Evolutionary conservation across 2,797 vertebrate species (phyloP).

Genomic region (Pangasius larnaudii): DNA sequence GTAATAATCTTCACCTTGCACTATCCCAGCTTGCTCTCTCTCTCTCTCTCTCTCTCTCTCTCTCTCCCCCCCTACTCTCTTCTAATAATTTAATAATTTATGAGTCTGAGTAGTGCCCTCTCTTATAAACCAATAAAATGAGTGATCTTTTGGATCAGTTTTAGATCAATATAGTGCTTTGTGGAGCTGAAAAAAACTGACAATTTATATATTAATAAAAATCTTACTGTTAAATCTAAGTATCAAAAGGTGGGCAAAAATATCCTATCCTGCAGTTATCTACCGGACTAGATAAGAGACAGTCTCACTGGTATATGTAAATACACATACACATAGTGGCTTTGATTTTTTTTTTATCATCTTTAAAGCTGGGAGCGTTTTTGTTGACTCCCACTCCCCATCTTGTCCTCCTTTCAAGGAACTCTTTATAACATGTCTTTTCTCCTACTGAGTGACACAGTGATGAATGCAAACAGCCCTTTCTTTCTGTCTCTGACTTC

Average conservation of each 20-base stretch:
- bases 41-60: not conserved
- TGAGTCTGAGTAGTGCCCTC: not conserved
- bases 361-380: slow-evolving; percentile 20
- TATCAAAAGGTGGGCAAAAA: not conserved
- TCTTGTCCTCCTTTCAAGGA: slow-evolving; percentile 47
- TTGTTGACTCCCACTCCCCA: slow-evolving; percentile 34
- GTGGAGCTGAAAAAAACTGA: not conserved
- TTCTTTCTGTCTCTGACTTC: slow-evolving; percentile 39
- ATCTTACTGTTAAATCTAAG: not conserved
- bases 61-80: not conserved
- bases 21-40: not conserved
- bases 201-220: not conserved
- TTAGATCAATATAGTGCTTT: not conserved
- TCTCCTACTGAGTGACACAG: slow-evolving; percentile 48
- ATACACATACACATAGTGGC: not conserved
- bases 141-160: not conserved
- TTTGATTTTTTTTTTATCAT: slow-evolving; percentile 7
- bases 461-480: slow-evolving; percentile 50
- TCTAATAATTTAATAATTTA: not conserved
- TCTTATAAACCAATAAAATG: not conserved
- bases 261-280: not conserved
- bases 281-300: not conserved
- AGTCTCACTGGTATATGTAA: not conserved
- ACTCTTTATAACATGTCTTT: slow-evolving; percentile 43
- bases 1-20: not conserved